phyloP scores from a whole-genome alignment of 2,113 vertebrate genomes.

The Charina bottae region DNA sequence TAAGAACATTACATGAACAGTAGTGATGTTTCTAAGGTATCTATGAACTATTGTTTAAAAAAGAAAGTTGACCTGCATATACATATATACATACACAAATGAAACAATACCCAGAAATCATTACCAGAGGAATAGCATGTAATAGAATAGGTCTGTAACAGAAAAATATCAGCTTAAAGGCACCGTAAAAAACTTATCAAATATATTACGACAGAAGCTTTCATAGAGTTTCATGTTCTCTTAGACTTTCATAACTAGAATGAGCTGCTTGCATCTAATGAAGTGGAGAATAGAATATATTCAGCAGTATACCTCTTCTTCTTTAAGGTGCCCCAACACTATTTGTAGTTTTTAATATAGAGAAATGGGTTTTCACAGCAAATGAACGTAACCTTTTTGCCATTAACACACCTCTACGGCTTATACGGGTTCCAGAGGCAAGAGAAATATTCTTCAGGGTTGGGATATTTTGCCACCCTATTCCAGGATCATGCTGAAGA shows the following conservation, averaged over 20 bases:
- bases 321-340: background rate
- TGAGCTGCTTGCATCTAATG: background rate
- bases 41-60: background rate
- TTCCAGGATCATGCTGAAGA: background rate
- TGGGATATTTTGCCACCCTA: background rate
- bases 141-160: background rate
- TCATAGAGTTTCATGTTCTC: background rate
- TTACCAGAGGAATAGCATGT: too few relatives aligned
- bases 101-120: background rate
- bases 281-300: background rate
- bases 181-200: background rate
- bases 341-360: background rate
- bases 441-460: background rate
- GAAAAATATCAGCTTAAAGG: background rate
- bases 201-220: background rate
- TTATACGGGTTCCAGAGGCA: background rate
- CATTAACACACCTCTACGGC: background rate
- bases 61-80: background rate
- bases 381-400: background rate
- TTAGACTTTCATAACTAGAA: background rate
- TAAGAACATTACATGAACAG: too few relatives aligned
- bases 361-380: background rate
- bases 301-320: background rate
- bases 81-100: background rate
- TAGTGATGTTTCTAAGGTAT: background rate